These are phyloP conservation scores for Mycetomoellerius zeteki DNA, from an alignment of 1,140 invertebrate genomes.

Conservation along the genomic window DNA sequence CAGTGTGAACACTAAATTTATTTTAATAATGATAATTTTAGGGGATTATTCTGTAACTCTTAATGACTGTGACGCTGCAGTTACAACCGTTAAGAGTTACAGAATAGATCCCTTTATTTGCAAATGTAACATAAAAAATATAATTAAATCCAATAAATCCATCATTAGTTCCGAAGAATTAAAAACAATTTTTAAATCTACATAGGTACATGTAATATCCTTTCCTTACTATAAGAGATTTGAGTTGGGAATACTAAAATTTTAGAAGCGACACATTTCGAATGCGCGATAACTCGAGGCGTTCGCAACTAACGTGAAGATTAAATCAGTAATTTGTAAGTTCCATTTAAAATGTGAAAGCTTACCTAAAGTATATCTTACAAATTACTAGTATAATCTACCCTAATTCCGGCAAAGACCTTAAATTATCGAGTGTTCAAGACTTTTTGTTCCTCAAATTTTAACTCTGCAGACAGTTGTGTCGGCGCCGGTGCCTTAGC, in stretches of 20 bases:
- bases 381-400: slow-evolving; percentile 35
- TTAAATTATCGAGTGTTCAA: slow-evolving; percentile 21
- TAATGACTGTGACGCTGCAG: too few relatives aligned
- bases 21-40: too few relatives aligned
- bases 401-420: not conserved
- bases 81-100: too few relatives aligned
- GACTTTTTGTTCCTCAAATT: slow-evolving; percentile 35
- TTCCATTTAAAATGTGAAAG: slow-evolving; percentile 28
- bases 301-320: not conserved
- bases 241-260: not conserved
- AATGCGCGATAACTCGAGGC: not conserved
- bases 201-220: not conserved
- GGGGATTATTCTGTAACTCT: too few relatives aligned
- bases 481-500: not conserved
- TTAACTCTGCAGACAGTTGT: slow-evolving; percentile 6
- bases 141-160: too few relatives aligned
- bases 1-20: too few relatives aligned
- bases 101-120: too few relatives aligned
- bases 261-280: not conserved
- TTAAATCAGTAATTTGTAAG: slow-evolving; percentile 40
- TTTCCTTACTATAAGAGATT: not conserved
- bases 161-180: too few relatives aligned
- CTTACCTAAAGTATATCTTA: not conserved
- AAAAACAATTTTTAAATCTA: not conserved
- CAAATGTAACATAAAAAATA: too few relatives aligned